phyloP scores from a whole-genome alignment of 2,113 vertebrate genomes.

The Syngnathus scovelli region DNA sequence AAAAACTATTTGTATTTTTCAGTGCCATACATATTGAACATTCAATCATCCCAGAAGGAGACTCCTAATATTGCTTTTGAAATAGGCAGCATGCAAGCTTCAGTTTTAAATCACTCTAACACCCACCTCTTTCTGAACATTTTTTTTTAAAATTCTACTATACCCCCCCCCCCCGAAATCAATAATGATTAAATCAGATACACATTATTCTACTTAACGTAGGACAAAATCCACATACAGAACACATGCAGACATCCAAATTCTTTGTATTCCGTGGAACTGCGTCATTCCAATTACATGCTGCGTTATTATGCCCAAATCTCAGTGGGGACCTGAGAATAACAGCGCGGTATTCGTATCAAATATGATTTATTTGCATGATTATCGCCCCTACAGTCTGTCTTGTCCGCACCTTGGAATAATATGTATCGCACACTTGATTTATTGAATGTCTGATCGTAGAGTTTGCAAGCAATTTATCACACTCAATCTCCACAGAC shows the following conservation, averaged over 20 bases:
- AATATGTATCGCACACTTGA: slow-evolving; percentile 62
- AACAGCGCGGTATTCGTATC: slow-evolving; percentile 55
- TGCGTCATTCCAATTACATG: slow-evolving; percentile 48
- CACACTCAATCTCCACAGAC: slow-evolving; percentile 69
- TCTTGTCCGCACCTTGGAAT: slow-evolving; percentile 53
- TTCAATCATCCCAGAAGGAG: neutral
- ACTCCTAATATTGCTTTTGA: neutral
- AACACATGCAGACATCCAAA: slow-evolving; percentile 24
- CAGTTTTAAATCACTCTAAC: slow-evolving; percentile 33
- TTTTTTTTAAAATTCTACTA: slow-evolving; percentile 38
- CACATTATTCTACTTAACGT: slow-evolving; percentile 20
- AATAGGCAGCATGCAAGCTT: neutral
- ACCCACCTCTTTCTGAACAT: slow-evolving; percentile 37
- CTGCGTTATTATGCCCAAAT: slow-evolving; percentile 37
- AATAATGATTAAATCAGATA: slow-evolving; percentile 28
- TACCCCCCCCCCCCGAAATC: slow-evolving; percentile 32
- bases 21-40: neutral
- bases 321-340: slow-evolving; percentile 49
- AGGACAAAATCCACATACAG: slow-evolving; percentile 6
- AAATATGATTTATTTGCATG: slow-evolving; percentile 70
- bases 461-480: slow-evolving; percentile 65
- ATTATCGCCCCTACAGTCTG: slow-evolving; percentile 51
- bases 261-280: slow-evolving; percentile 20
- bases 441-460: slow-evolving; percentile 68
- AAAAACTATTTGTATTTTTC: neutral